Percentiles rank a stretch among this genome's conserved stretches.
These are phyloP conservation scores for Psilanteris sp. DNA, from an alignment of 1,140 invertebrate genomes.

Conservation along the genomic window DNA sequence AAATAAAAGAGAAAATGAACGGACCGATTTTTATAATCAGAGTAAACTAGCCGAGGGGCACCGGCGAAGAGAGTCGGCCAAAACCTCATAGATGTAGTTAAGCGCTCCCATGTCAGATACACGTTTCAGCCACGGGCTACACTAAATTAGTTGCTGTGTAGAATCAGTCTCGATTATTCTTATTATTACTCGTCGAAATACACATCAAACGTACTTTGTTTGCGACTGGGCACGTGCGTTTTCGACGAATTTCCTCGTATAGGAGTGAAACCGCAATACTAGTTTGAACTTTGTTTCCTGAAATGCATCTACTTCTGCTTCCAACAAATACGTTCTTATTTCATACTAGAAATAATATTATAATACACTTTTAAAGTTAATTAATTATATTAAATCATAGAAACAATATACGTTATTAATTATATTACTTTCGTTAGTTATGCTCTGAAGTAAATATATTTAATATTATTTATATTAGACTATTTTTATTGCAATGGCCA, in stretches of 20 bases:
- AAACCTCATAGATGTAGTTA: slow-evolving; percentile 30
- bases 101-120: slow-evolving; percentile 69
- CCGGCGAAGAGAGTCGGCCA: not conserved
- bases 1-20: slow-evolving; percentile 14
- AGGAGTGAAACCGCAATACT: not conserved
- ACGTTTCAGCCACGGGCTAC: slow-evolving; percentile 68
- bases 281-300: too few species aligned
- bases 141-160: slow-evolving; percentile 72
- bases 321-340: too few species aligned
- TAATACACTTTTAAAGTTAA: too few species aligned
- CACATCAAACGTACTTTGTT: slow-evolving; percentile 65
- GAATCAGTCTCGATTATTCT: slow-evolving; percentile 67
- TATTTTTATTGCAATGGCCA: too few species aligned
- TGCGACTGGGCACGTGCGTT: slow-evolving; percentile 60
- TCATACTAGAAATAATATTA: too few species aligned
- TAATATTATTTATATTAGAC: too few species aligned
- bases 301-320: too few species aligned
- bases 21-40: slow-evolving; percentile 28
- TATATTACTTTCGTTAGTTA: too few species aligned
- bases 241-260: slow-evolving; percentile 10
- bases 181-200: slow-evolving; percentile 65
- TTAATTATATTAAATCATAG: too few species aligned
- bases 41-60: slow-evolving; percentile 32
- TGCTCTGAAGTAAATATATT: too few species aligned
- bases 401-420: too few species aligned